Evolutionary conservation across 2,113 vertebrate genomes (phyloP).

Genomic region (Bubo scandiacus): DNA sequence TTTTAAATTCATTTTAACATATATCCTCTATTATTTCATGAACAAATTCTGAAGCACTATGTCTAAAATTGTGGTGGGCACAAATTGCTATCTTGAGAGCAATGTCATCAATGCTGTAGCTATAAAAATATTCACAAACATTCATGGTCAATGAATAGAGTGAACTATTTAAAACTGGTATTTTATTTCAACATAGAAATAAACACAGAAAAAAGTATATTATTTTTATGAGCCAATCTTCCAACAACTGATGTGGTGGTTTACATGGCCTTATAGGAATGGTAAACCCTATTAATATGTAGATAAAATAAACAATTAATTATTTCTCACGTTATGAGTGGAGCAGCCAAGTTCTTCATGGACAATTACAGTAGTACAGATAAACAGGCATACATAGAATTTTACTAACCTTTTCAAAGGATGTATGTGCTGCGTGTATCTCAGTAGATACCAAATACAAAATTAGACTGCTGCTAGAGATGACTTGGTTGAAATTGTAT

Average conservation of each 20-base stretch:
- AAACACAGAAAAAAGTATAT: background rate
- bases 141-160: background rate
- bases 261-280: background rate
- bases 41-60: background rate
- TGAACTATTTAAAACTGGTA: background rate
- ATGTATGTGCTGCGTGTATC: background rate
- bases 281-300: background rate
- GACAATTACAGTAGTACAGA: background rate
- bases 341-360: background rate
- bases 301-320: background rate
- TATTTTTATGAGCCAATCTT: background rate
- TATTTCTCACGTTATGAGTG: background rate
- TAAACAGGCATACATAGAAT: background rate
- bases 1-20: background rate
- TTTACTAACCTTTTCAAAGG: background rate
- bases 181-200: background rate
- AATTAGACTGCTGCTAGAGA: background rate
- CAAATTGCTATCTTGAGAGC: background rate
- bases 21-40: background rate
- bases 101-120: background rate
- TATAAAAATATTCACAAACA: background rate
- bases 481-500: background rate
- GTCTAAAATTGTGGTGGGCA: background rate
- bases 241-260: background rate
- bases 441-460: background rate